Percentiles rank a stretch among this genome's conserved stretches.
Conservation (phyloP, 2,888 invertebrate species). For the Ischnura elegans region DNA sequence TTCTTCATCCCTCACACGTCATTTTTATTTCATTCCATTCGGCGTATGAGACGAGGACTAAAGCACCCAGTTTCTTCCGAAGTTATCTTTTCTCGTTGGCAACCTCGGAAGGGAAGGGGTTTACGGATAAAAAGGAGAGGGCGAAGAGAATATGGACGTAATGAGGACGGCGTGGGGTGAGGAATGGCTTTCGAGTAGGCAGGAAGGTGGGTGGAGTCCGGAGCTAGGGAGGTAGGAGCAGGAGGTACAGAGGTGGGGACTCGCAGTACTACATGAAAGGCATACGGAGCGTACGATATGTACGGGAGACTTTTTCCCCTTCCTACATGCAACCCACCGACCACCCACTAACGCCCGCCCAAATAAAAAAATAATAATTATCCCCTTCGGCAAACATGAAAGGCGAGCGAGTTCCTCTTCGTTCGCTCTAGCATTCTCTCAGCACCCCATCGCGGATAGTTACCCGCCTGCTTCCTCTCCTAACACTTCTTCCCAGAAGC, state of each 20-base stretch:
- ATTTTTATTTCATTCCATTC: not conserved
- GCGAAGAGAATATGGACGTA: not conserved
- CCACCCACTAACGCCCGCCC: too few species aligned
- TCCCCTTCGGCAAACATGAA: not conserved
- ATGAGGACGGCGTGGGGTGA: not conserved
- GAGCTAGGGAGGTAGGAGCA: not conserved
- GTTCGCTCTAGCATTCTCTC: constrained; percentile 4
- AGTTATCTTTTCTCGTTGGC: constrained; percentile 16
- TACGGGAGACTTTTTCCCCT: not conserved
- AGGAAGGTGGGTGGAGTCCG: not conserved
- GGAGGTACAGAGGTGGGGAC: not conserved
- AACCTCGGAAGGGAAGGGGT: not conserved
- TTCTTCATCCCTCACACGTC: not conserved
- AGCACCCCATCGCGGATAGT: not conserved
- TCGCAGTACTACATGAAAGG: not conserved
- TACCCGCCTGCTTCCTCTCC: not conserved
- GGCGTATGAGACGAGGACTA: not conserved
- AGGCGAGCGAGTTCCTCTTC: not conserved
- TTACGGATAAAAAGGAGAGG: not conserved
- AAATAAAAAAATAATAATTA: not conserved
- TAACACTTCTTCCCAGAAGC: not conserved
- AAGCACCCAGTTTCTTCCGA: not conserved
- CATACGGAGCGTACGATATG: not conserved
- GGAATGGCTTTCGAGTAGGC: constrained; percentile 26
- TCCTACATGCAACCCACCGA: not conserved